Conservation (phyloP, 2,113 vertebrate genomes). For the Actenoides hombroni region DNA sequence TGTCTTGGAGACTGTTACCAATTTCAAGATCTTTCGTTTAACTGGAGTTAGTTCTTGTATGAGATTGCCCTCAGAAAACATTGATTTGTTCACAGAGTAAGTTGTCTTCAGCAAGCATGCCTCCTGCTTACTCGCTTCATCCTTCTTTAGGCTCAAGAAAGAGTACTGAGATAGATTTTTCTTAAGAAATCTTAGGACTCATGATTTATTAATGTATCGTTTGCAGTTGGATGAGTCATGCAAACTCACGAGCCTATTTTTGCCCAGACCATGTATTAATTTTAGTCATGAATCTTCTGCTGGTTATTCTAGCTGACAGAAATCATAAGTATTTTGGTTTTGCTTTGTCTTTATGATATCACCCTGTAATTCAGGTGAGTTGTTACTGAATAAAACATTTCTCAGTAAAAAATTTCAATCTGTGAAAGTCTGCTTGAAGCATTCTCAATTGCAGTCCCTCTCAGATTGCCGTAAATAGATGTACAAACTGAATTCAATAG, state of each 20-base stretch:
- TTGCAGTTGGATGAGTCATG: slow-evolving; percentile 18
- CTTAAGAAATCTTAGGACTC: neutral
- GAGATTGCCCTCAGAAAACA: neutral
- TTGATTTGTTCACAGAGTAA: neutral
- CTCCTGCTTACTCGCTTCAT: neutral
- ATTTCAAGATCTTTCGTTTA: neutral
- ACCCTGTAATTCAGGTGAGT: neutral
- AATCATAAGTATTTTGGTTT: neutral
- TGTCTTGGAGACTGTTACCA: neutral
- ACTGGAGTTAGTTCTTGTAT: neutral
- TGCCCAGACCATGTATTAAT: neutral
- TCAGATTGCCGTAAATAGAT: neutral
- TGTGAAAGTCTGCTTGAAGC: neutral
- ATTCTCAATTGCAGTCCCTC: slow-evolving; percentile 9
- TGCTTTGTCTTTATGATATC: slow-evolving; percentile 4
- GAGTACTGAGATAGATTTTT: neutral
- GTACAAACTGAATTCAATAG: neutral
- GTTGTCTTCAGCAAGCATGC: neutral
- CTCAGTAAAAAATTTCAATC: neutral
- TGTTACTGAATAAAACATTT: slow-evolving; percentile 16
- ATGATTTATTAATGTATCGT: slow-evolving; percentile 11
- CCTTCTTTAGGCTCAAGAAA: neutral
- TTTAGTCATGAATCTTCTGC: slow-evolving; percentile 18
- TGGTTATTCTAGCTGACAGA: slow-evolving; percentile 22
- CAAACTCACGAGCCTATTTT: neutral